Evolutionary conservation across 2,888 invertebrate species (phyloP), one percentile per base, ranked within the genome.

Genomic region (Yponomeuta plumbellus): DNA sequence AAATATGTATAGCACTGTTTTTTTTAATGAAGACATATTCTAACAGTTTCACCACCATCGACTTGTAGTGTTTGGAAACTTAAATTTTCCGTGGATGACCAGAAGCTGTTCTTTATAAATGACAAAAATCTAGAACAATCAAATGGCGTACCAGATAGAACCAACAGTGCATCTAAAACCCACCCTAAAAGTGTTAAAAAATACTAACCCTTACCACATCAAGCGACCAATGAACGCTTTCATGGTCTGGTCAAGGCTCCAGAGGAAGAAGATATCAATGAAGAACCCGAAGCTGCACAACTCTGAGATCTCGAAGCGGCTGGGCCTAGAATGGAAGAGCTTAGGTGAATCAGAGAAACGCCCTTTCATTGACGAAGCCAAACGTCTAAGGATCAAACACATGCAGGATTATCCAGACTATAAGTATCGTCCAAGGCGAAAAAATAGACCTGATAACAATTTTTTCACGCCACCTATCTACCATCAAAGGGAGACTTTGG

Each of bases 191-290:
- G 67, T 85, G 63, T 75, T 88, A 59, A 94, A 95, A 70, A 94
- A 96, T 20, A 75, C 85, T 0, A 89, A 88, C 64, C 88, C 89
- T 0, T 90, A 86, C 68, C 97, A 98, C 84, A 98, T 98, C 75
- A 99, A 98, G 82, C 92, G 98, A 72, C 98, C 98, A 17, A 99
- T 99, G 98, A 99, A 99, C 86, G 98, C 98, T 0, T 98, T 98
- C 89, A 98, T 99, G 98, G 98, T 98, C 17, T 98, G 98, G 98
- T 98, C 98, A 11, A 90, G 98, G 67, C 90, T 97, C 61, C 98
- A 98, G 77, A 85, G 97, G 62, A 94, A 96, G 77, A 96, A 96
- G 78, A 97, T 97, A 83, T 96, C 97, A 0, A 92, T 94, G 80
- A 94, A 96, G 80, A 96, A 97, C 79, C 97, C 97, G 67, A 95